Percentiles rank a stretch among this genome's conserved stretches.
Evolutionary conservation across 2,797 vertebrate genomes (phyloP).

Genomic region (Mus spretus): DNA sequence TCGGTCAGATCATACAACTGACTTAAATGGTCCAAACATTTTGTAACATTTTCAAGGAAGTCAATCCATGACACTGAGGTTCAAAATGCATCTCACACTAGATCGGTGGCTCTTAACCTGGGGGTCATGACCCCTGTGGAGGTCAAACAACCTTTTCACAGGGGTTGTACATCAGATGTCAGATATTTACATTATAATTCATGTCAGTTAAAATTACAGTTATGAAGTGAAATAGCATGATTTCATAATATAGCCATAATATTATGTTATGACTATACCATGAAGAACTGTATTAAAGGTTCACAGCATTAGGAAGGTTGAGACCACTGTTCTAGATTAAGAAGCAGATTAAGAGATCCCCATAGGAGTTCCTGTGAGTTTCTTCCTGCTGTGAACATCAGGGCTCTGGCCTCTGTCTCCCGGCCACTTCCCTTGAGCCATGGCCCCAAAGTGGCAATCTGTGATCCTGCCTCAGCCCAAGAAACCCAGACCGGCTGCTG

Average conservation of each 20-base stretch:
- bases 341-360: constrained; percentile 9
- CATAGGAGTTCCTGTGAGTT: neutral
- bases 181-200: neutral
- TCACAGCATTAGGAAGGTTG: neutral
- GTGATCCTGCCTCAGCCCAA: too few species aligned
- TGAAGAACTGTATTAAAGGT: neutral
- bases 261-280: too few species aligned
- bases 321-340: neutral
- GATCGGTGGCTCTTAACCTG: neutral
- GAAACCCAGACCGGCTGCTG: too few species aligned
- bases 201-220: neutral
- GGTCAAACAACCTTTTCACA: neutral
- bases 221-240: neutral
- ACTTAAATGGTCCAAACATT: constrained; percentile 47
- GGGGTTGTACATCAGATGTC: neutral
- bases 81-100: constrained; percentile 36
- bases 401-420: too few species aligned
- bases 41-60: constrained; percentile 57
- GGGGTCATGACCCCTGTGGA: neutral
- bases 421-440: too few species aligned
- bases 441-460: too few species aligned
- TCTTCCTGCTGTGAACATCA: too few species aligned
- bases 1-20: constrained; percentile 22
- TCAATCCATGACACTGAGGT: constrained; percentile 55
- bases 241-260: too few species aligned